phyloP scores from a whole-genome alignment of 2,797 vertebrate species.

The Denticeps clupeoides region DNA sequence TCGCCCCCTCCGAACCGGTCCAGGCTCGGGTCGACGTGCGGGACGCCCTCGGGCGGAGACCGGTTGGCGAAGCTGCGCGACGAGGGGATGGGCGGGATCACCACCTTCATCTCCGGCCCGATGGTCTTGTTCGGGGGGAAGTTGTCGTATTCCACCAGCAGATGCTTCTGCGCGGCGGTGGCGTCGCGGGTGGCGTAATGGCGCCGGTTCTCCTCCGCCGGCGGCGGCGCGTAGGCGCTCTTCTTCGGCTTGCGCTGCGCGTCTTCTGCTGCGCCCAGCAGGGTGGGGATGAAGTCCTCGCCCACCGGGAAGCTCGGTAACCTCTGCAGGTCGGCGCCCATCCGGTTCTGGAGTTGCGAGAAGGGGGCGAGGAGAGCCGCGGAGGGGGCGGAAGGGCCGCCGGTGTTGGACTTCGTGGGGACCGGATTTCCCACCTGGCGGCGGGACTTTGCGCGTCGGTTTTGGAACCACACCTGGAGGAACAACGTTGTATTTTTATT shows the following conservation, averaged over 20 bases:
- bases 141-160: constrained; percentile 60
- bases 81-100: constrained; percentile 54
- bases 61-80: constrained; percentile 33
- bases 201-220: no score
- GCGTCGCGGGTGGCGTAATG: neutral
- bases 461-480: constrained; percentile 74
- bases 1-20: no score
- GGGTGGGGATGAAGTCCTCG: constrained; percentile 33
- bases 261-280: constrained; percentile 32
- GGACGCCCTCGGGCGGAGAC: constrained; percentile 27
- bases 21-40: constrained; percentile 58
- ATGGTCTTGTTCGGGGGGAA: constrained; percentile 66
- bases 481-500: neutral
- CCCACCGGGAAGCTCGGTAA: constrained; percentile 33
- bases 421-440: constrained; percentile 56
- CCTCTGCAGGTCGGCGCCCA: constrained; percentile 32
- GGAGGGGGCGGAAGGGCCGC: constrained; percentile 10
- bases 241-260: constrained; percentile 20
- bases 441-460: constrained; percentile 70
- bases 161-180: constrained; percentile 26
- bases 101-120: constrained; percentile 57
- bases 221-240: constrained; percentile 31
- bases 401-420: constrained; percentile 31
- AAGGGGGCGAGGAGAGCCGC: constrained; percentile 31
- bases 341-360: constrained; percentile 33